Base-by-base conservation (phyloP, 2,113 vertebrate species). In the Psittacara wagleri region DNA sequence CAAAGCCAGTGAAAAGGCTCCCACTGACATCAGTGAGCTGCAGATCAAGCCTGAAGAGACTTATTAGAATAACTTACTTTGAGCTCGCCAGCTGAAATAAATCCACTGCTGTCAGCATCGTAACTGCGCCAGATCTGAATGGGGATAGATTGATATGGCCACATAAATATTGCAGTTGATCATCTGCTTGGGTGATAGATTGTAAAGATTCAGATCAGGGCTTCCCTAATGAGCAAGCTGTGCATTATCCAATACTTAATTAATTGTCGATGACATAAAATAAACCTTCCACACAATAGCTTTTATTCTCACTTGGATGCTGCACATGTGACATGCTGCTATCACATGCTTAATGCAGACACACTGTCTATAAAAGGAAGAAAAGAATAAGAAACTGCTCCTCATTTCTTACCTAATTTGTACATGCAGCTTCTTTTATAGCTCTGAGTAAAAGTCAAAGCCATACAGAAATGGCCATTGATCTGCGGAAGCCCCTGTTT, bases 121-220 rank as follows among this genome's bases (percentile, higher is more conserved):
- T 99, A 99, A 95, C 98, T 99, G 88, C 98, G 99, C 99, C 99
- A 99, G 91, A 99, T 99, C 99, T 99, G 88, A 84, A 97, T n/a
- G 10, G 64, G 73, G 57, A 87, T 48, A 91, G 59, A 94, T 81
- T 54, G 46, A 88, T 86, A 74, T 0, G 11, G 52, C 27, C 28
- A 39, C 35, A 48, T 83, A 74, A 89, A 95, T 82, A 86, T 46
- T 89, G 81, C 52, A 84, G 31, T 73, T 82, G 79, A 67, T 87
- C 83, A 70, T 76, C 79, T 80, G 77, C 66, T 74, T 0, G 0
- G 18, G 22, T 72, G 76, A 86, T 5, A 82, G 44, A 88, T 78
- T 3, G 1, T 7, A 70, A 86, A 73, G 67, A 81, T 77, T 57
- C 67, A 82, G 51, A 87, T 46, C 35, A 87, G 62, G 67, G 37